Evolutionary conservation across 2,888 invertebrate genomes (phyloP), one percentile per base, ranked within the genome.

Genomic region (Pyrrhosoma nymphula): DNA sequence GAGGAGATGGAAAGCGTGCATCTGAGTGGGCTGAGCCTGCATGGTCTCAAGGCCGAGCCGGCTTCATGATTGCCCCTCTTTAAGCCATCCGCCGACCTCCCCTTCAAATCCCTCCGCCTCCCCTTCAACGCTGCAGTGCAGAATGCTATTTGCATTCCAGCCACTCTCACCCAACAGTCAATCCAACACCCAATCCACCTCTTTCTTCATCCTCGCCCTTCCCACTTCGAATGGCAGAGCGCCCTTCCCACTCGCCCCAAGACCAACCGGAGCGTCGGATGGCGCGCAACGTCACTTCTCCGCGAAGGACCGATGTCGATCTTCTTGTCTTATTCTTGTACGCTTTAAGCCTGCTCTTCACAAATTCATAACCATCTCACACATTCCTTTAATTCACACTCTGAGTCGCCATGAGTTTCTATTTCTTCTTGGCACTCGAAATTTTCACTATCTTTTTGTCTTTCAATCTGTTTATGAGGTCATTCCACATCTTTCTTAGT

Each of bases 81-180:
- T 12, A 47, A 47, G 47, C 47, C 47, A 20, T 60, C 88, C 26
- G 10, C 47, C 35, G 39, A 0, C 8, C 35, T 16, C 35, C 47
- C 88, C 88, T 10, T 35, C 88, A 69, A 6, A 47, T 47, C 47
- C 69, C 69, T 69, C 69, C 69, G 12, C 69, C 26, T 10, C 26
- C 82, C 14, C n/a, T 69, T 23, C 69, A n/a, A 4, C 69, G 69
- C 69, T 35, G 14, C 82, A 82, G 30, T 82, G 82, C 82, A 35
- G 82, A 35, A 35, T 82, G 82, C 35, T 82, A 82, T 82, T 82
- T 82, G 82, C 82, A 82, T 82, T 82, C 82, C 82, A 35, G 82
- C 82, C 82, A 69, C 69, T 69, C 69, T 69, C 69, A n/a, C 69
- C 69, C 69, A 35, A 26, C 82, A 82, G 14, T 82, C 82, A 82